Conservation (phyloP, 2,888 invertebrate genomes). For the Phoronis australis region DNA sequence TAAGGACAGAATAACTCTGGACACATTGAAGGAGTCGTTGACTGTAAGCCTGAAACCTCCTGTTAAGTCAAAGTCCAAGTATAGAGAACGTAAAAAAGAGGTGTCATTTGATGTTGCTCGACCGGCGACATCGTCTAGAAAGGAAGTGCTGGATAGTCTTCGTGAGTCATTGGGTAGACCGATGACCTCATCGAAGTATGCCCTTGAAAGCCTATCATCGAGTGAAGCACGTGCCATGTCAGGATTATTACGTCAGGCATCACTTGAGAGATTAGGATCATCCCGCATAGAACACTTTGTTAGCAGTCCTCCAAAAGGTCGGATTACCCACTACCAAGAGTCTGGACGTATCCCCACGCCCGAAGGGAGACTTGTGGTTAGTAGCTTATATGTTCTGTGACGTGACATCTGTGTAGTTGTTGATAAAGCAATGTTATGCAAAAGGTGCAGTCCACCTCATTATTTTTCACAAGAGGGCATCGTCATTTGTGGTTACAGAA, state of each 20-base stretch:
- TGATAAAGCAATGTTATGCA: too few species aligned
- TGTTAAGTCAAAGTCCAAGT: conserved; percentile 13
- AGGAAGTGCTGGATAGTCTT: conserved; percentile 21
- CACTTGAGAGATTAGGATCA: conserved; percentile 45
- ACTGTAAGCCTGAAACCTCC: conserved; percentile 15
- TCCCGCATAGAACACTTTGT: conserved; percentile 41
- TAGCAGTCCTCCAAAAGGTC: conserved; percentile 42
- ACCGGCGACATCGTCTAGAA: conserved; percentile 20
- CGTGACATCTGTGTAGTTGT: background rate
- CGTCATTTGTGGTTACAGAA: too few species aligned
- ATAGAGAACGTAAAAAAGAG: conserved; percentile 1
- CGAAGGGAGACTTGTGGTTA: conserved; percentile 40
- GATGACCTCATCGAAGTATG: conserved; percentile 32
- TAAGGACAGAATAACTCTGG: conserved; percentile 25
- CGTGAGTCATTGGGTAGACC: conserved; percentile 22
- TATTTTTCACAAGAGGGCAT: too few species aligned
- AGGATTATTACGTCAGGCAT: conserved; percentile 44
- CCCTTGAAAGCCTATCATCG: conserved; percentile 43
- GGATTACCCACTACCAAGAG: conserved; percentile 26
- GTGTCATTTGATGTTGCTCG: conserved; percentile 1
- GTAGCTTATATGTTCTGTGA: conserved; percentile 6
- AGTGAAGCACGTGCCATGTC: conserved; percentile 48
- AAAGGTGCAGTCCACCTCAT: too few species aligned
- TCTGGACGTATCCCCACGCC: conserved; percentile 38
- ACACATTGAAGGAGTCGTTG: conserved; percentile 25